Evolutionary conservation across 1,140 invertebrate species (phyloP).

Genomic region (Drosophila leontia): DNA sequence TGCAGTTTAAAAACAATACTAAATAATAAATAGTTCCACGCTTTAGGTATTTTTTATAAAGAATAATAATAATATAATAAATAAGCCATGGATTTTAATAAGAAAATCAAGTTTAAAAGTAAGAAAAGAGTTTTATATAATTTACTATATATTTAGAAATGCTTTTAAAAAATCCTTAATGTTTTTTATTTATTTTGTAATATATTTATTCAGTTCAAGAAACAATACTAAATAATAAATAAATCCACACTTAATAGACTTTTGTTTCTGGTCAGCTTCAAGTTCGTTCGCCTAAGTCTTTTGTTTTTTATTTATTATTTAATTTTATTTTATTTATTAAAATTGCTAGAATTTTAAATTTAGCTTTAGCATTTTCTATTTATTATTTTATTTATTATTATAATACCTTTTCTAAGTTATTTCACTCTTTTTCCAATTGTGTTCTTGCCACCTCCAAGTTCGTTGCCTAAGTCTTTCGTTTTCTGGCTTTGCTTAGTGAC

Average conservation of each 20-base stretch:
- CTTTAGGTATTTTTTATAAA: not conserved
- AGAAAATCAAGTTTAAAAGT: not conserved
- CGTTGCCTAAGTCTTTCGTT: slow-evolving; percentile 64
- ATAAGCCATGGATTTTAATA: not conserved
- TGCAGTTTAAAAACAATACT: too few species aligned
- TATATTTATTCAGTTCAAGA: too few species aligned
- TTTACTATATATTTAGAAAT: too few species aligned
- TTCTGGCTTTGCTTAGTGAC: not conserved
- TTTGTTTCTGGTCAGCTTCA: not conserved
- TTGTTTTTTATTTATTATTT: slow-evolving; percentile 20
- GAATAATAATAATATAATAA: too few species aligned
- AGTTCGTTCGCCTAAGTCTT: slow-evolving; percentile 66
- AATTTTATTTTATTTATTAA: too few species aligned
- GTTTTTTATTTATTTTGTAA: too few species aligned
- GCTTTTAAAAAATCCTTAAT: not conserved
- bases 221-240: too few species aligned
- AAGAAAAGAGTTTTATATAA: too few species aligned
- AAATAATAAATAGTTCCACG: too few species aligned
- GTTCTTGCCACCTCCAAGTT: slow-evolving; percentile 43
- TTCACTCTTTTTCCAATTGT: not conserved
- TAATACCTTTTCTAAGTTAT: not conserved
- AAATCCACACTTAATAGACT: too few species aligned
- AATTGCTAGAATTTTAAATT: too few species aligned
- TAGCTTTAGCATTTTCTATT: not conserved
- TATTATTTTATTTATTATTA: not conserved